A percentile compares a stretch with the other conserved stretches of the same genome.
These are phyloP conservation scores for Maconellicoccus hirsutus DNA, from an alignment of 1,140 invertebrate genomes.

Conservation along the genomic window DNA sequence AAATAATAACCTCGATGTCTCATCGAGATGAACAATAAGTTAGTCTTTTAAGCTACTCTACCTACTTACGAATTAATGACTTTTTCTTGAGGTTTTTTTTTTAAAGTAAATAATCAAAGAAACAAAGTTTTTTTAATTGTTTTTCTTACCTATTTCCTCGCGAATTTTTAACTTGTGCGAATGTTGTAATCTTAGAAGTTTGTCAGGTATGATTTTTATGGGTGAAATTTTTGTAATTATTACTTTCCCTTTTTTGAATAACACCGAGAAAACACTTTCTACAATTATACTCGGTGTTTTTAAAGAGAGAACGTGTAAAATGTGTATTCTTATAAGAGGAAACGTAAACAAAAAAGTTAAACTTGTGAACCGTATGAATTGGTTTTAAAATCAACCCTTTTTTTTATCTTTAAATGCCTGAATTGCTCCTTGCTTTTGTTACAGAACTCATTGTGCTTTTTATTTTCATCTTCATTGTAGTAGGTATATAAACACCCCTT, in stretches of 20 bases:
- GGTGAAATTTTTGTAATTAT: too few relatives aligned
- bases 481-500: background rate
- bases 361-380: background rate
- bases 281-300: too few relatives aligned
- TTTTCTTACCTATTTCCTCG: too few relatives aligned
- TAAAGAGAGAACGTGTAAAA: background rate
- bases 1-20: constrained; percentile 12
- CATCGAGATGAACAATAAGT: constrained; percentile 5
- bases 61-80: background rate
- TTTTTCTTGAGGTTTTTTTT: too few relatives aligned
- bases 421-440: background rate
- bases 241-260: too few relatives aligned
- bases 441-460: constrained; percentile 4
- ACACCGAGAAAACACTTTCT: too few relatives aligned
- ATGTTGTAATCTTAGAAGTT: too few relatives aligned
- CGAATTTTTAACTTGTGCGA: too few relatives aligned
- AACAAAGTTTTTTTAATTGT: too few relatives aligned
- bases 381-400: background rate
- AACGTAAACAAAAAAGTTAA: background rate
- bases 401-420: constrained; percentile 2
- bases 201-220: too few relatives aligned
- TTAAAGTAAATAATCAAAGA: too few relatives aligned
- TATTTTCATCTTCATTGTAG: background rate
- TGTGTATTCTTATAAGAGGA: background rate
- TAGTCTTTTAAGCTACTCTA: background rate